Evolutionary conservation across 2,113 vertebrate species (phyloP).

Genomic region (Rhinogobius similis): DNA sequence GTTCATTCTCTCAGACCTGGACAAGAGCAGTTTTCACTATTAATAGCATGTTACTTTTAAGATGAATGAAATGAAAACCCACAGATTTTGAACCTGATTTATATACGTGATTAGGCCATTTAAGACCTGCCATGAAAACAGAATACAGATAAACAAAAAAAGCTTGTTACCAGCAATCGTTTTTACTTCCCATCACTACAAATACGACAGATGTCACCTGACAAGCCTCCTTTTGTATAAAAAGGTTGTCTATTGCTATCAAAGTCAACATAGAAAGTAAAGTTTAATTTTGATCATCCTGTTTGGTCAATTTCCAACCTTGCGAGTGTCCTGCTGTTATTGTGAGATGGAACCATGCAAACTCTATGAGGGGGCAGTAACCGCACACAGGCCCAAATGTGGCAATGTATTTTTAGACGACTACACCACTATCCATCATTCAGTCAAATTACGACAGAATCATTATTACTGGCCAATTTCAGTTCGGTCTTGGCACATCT

Average conservation of each 20-base stretch:
- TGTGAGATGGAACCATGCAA: slow-evolving; percentile 20
- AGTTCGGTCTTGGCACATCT: slow-evolving; percentile 17
- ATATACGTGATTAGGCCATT: no score
- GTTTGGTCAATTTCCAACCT: slow-evolving; percentile 10
- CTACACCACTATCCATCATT: slow-evolving; percentile 36
- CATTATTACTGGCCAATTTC: slow-evolving; percentile 24
- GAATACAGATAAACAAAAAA: no score
- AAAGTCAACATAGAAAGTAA: background rate
- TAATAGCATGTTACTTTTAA: no score
- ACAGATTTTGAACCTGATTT: no score
- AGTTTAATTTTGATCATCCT: background rate
- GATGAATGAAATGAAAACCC: no score
- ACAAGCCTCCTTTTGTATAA: no score
- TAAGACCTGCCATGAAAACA: no score
- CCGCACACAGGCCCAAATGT: slow-evolving; percentile 7
- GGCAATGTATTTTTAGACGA: slow-evolving; percentile 28
- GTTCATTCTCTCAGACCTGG: no score
- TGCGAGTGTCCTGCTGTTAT: slow-evolving; percentile 12
- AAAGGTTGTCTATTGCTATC: background rate
- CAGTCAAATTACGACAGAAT: slow-evolving; percentile 37
- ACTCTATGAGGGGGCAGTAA: slow-evolving; percentile 5
- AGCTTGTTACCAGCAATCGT: no score
- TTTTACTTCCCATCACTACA: no score
- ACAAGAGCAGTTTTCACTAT: no score
- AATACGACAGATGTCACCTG: no score